Evolutionary conservation across 2,888 invertebrate species (phyloP).

Genomic region (Aphodius sticticus): DNA sequence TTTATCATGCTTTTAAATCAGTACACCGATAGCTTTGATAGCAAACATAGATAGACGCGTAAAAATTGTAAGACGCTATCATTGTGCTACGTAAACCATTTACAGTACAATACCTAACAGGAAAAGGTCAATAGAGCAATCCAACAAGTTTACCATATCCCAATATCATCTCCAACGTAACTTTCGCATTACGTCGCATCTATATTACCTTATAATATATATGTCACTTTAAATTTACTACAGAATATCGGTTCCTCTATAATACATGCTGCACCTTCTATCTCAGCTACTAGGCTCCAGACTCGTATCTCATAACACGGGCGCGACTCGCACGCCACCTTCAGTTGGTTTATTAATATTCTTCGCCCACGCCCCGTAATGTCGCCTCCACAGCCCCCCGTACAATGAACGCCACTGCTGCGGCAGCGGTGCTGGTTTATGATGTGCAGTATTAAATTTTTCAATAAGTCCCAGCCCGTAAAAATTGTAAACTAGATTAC

Average conservation of each 20-base stretch:
- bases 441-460: slow-evolving; percentile 23
- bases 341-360: not conserved
- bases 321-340: not conserved
- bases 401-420: not conserved
- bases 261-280: not conserved
- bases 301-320: not conserved
- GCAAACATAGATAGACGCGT: too few relatives aligned
- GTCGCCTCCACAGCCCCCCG: not conserved
- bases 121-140: too few relatives aligned
- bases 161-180: too few relatives aligned
- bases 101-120: too few relatives aligned
- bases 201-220: not conserved
- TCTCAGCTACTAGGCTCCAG: not conserved
- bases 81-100: too few relatives aligned
- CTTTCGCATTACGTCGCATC: not conserved
- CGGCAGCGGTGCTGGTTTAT: slow-evolving; percentile 12
- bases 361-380: not conserved
- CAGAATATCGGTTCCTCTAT: not conserved
- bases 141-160: too few relatives aligned
- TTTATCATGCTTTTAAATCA: too few relatives aligned
- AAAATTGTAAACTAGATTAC: slow-evolving; percentile 18
- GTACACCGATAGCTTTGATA: too few relatives aligned
- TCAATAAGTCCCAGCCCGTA: slow-evolving; percentile 14
- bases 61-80: too few relatives aligned
- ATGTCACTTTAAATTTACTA: not conserved